phyloP scores from a whole-genome alignment of 2,113 vertebrate species.

The Corythoichthys haematopterus region DNA sequence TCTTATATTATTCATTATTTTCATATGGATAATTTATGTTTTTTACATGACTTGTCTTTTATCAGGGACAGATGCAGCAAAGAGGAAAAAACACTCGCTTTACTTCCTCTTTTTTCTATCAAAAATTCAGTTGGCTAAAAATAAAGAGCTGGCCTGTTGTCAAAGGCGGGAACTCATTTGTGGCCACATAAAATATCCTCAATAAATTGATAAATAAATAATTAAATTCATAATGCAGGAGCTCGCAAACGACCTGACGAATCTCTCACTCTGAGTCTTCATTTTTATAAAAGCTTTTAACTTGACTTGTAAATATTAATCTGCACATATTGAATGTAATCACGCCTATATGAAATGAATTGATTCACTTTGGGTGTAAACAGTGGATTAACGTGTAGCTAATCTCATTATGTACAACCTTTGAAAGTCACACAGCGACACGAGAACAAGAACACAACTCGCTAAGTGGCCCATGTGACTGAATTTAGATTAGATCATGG shows the following conservation, averaged over 20 bases:
- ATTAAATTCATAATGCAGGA: neutral
- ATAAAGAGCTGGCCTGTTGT: conserved; percentile 36
- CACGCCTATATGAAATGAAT: neutral
- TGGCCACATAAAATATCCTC: conserved; percentile 8
- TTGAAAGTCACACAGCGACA: neutral
- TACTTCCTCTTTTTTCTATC: conserved; percentile 29
- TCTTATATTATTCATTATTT: conserved; percentile 37
- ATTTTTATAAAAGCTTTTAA: neutral
- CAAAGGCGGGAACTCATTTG: conserved; percentile 36
- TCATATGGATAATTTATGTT: conserved; percentile 44
- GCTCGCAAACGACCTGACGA: neutral
- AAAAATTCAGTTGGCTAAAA: conserved; percentile 57
- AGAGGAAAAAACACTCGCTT: conserved; percentile 25
- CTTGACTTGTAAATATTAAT: neutral
- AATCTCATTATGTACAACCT: neutral
- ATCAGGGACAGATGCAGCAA: conserved; percentile 22
- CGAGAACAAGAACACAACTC: neutral
- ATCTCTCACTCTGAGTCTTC: neutral
- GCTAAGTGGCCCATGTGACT: neutral
- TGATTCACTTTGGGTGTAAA: neutral
- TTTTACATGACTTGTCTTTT: conserved; percentile 13
- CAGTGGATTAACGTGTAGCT: conserved; percentile 4
- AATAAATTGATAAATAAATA: neutral
- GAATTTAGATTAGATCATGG: neutral
- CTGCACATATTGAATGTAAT: neutral